Evolutionary conservation across 2,113 vertebrate species (phyloP).

Genomic region (Oceanodroma tethys): DNA sequence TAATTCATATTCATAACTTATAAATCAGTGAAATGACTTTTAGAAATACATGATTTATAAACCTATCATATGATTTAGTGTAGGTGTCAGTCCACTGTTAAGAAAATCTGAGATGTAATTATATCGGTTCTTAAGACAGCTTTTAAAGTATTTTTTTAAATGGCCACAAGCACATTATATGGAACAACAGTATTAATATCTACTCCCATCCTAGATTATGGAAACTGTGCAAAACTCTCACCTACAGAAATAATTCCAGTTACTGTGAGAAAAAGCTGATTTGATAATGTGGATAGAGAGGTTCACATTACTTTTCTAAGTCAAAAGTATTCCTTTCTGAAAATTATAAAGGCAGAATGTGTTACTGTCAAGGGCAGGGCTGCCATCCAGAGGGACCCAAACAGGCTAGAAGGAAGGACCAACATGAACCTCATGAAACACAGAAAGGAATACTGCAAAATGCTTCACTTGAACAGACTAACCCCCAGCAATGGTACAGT

Average conservation of each 20-base stretch:
- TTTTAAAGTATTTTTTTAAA: background rate
- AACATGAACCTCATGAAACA: background rate
- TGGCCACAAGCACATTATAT: background rate
- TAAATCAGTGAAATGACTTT: background rate
- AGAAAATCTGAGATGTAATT: background rate
- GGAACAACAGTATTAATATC: background rate
- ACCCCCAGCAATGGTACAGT: background rate
- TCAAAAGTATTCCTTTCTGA: background rate
- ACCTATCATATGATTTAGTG: background rate
- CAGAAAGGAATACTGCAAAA: background rate
- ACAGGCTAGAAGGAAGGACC: background rate
- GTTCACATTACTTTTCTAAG: background rate
- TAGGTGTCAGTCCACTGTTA: background rate
- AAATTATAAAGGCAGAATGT: background rate
- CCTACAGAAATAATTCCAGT: background rate
- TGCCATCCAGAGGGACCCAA: background rate
- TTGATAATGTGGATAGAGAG: background rate
- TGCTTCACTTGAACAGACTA: background rate
- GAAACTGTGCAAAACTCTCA: background rate
- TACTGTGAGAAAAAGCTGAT: background rate
- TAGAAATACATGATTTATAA: slow-evolving; percentile 24
- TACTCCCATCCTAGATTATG: background rate
- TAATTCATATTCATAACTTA: slow-evolving; percentile 8
- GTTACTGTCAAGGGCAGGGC: background rate
- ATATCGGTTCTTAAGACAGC: background rate